A percentile compares a stretch with the other conserved stretches of the same genome.
These are phyloP conservation scores for Hormiphora californensis DNA, from an alignment of 37 sponge, comb jelly and placozoan species.

Conservation along the genomic window DNA sequence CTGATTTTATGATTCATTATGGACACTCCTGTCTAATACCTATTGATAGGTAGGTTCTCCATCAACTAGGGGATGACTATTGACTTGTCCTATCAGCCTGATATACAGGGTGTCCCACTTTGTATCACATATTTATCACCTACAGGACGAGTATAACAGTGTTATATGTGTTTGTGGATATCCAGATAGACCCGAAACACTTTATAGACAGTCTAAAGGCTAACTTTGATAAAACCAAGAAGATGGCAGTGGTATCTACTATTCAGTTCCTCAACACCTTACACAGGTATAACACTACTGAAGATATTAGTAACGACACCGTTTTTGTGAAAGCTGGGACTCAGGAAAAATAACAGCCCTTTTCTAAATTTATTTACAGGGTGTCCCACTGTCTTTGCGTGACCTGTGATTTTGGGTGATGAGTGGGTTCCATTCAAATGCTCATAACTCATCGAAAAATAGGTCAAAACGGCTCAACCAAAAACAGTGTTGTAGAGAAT, in stretches of 20 bases:
- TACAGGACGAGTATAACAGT: conserved; percentile 73
- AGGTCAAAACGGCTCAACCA: no score
- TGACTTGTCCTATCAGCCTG: neutral
- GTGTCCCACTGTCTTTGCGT: no score
- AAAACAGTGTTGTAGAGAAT: no score
- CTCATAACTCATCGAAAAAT: no score
- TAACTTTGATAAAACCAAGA: conserved; percentile 62
- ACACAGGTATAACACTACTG: conserved; percentile 61
- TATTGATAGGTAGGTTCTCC: neutral
- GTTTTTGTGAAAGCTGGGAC: no score
- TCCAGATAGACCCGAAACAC: conserved; percentile 82
- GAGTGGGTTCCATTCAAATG: no score
- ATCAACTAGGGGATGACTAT: neutral
- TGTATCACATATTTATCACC: neutral
- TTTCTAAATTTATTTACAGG: no score
- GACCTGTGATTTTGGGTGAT: no score
- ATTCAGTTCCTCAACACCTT: conserved; percentile 88
- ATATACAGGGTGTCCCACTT: neutral
- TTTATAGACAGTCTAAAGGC: conserved; percentile 67
- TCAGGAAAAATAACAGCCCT: no score
- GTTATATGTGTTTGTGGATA: conserved; percentile 94
- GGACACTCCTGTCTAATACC: conserved; percentile 84
- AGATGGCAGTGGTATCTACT: conserved; percentile 77
- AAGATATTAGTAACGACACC: no score
- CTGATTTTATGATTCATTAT: conserved; percentile 87